These are phyloP conservation scores for Gyrodactylus bullatarudis DNA, from an alignment of 1,140 invertebrate genomes.

Conservation along the genomic window DNA sequence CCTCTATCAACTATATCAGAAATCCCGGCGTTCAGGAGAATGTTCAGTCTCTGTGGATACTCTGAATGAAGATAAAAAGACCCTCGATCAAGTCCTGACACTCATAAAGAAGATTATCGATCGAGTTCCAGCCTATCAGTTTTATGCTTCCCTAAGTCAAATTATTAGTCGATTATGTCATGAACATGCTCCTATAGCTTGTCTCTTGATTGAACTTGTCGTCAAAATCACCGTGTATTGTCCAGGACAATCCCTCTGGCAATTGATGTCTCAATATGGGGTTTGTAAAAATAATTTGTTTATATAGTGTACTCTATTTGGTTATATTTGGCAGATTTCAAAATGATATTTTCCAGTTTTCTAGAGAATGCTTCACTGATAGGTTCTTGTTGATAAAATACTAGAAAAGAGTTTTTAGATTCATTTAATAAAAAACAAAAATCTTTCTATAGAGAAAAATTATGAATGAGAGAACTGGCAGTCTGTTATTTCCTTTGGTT, in stretches of 20 bases:
- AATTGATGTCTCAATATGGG: not conserved
- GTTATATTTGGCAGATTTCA: too few species aligned
- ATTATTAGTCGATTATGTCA: constrained; percentile 1
- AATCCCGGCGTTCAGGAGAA: not conserved
- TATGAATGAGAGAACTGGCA: too few species aligned
- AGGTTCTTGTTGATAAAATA: too few species aligned
- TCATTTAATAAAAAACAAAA: too few species aligned
- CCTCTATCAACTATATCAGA: not conserved
- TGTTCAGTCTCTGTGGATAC: not conserved
- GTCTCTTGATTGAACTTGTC: not conserved
- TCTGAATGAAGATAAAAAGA: not conserved
- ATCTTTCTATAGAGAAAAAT: too few species aligned
- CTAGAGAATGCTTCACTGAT: too few species aligned
- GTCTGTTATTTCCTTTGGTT: too few species aligned
- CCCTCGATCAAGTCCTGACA: not conserved
- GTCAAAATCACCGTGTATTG: not conserved
- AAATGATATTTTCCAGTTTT: too few species aligned
- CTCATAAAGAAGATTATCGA: not conserved
- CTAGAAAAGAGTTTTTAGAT: too few species aligned
- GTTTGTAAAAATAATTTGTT: too few species aligned
- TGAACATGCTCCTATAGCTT: not conserved
- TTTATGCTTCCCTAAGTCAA: constrained; percentile 4
- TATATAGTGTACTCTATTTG: too few species aligned
- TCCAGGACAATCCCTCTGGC: constrained; percentile 3
- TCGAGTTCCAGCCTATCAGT: not conserved